Percentiles rank a stretch among this genome's conserved stretches.
Conservation (phyloP, 2,113 vertebrate species). For the Poecile atricapillus region DNA sequence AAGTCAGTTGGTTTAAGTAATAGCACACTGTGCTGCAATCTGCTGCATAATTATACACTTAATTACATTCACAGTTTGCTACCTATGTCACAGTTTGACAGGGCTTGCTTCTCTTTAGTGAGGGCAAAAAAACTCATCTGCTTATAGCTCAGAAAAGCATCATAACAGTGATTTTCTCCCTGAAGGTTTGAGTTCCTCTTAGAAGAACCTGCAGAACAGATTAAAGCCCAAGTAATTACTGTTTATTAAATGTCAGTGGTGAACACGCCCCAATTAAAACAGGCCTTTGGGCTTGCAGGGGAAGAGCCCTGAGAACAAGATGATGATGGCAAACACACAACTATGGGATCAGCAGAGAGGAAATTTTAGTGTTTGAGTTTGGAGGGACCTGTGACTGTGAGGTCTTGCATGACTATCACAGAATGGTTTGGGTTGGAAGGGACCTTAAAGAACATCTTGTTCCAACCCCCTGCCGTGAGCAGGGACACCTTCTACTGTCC, state of each 20-base stretch:
- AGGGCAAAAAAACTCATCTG: neutral
- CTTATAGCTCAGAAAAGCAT: neutral
- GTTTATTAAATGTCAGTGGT: neutral
- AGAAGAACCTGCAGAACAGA: neutral
- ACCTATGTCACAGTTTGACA: constrained; percentile 2
- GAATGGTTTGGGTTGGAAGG: neutral
- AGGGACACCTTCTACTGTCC: neutral
- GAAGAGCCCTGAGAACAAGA: neutral
- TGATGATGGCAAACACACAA: neutral
- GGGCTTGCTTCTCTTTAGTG: neutral
- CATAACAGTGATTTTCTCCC: neutral
- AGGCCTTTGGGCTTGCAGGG: neutral
- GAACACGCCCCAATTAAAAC: neutral
- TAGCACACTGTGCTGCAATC: constrained; percentile 28
- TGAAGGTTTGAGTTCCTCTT: neutral
- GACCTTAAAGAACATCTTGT: neutral
- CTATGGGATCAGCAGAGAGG: neutral
- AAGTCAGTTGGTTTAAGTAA: neutral
- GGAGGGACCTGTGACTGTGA: neutral
- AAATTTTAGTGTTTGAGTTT: neutral
- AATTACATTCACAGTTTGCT: constrained; percentile 50
- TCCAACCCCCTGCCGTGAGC: neutral
- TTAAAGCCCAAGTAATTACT: neutral
- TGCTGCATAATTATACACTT: constrained; percentile 49
- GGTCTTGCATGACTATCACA: neutral